Conservation (phyloP, 2,888 invertebrate genomes). For the Arrhopalites spinosus region DNA sequence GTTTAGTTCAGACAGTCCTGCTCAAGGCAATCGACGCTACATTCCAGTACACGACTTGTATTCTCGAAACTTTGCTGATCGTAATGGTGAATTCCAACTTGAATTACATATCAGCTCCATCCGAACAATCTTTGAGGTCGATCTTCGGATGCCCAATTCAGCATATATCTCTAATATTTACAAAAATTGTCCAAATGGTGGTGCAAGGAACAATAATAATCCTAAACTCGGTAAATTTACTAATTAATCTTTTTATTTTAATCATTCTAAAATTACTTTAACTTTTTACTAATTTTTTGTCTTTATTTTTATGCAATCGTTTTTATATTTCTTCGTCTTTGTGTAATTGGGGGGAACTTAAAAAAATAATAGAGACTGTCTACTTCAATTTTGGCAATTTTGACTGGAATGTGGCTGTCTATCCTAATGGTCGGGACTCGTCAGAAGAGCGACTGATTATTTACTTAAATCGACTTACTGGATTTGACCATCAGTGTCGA, state of each 20-base stretch:
- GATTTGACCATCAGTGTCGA: constrained; percentile 78
- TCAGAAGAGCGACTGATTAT: constrained; percentile 64
- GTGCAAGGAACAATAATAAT: constrained; percentile 42
- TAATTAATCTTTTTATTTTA: too few species aligned
- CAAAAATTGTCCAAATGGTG: constrained; percentile 41
- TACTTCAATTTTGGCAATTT: constrained; percentile 79
- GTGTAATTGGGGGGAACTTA: too few species aligned
- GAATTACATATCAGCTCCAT: constrained; percentile 78
- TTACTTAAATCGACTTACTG: constrained; percentile 72
- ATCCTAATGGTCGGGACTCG: constrained; percentile 60
- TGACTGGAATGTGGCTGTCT: constrained; percentile 77
- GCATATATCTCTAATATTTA: constrained; percentile 48
- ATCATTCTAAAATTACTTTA: too few species aligned
- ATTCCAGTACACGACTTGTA: constrained; percentile 73
- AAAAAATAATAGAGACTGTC: too few species aligned
- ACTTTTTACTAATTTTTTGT: too few species aligned
- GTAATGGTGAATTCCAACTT: constrained; percentile 78
- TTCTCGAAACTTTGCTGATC: constrained; percentile 74
- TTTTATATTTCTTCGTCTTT: too few species aligned
- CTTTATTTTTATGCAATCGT: too few species aligned
- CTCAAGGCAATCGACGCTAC: constrained; percentile 75
- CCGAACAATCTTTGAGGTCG: constrained; percentile 73
- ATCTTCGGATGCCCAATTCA: constrained; percentile 66
- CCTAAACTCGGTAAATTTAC: too few species aligned
- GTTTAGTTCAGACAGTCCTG: constrained; percentile 68